Base-by-base conservation (phyloP, 2,888 invertebrate species). In the Metellina segmentata region DNA sequence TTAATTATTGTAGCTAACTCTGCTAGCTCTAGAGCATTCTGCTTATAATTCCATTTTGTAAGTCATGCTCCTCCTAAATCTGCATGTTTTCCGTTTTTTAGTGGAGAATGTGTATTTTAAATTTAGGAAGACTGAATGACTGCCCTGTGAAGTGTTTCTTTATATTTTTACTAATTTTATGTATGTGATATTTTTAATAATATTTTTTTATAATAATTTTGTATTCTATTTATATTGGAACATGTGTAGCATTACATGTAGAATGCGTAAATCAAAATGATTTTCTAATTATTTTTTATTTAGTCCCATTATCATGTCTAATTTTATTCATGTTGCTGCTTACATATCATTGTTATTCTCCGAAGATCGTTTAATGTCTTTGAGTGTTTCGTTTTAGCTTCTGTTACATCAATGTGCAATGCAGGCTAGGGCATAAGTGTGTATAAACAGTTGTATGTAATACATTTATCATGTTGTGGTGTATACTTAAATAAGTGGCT, bases 341-440 rank as follows among this genome's bases (percentile, higher is more conserved):
- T 77, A 85, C 85, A 85, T 86, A 86, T 86, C 78, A 78, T 77
- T 86, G 78, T 78, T 77, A 78, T 53, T 75, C 9, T 11, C 51
- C 34, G 11, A 70, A 52, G 16, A 52, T 69, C 52, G 19, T 78
- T 70, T 13, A 81, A 20, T 48, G 49, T 16, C 51, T 49, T 49
- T 51, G 51, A 49, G 49, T 77, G 77, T 49, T 77, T 74, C 20
- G 20, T 74, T 16, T 77, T 49, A 49, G 20, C 19, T 74, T 74
- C 20, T 74, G n/a, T 77, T 77, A 49, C 16, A 49, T 77, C 11
- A 51, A 16, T 20, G 20, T 49, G n/a, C 51, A 51, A 77, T 49
- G 77, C 61, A 61, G 9, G 61, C 16, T 61, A 61, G 7, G 61
- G 61, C 61, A 61, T 16, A 61, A 16, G 16, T 61, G 61, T 61